Conservation (phyloP, 37 sponge, comb jelly and placozoan species). For the Aplysina aerophoba region DNA sequence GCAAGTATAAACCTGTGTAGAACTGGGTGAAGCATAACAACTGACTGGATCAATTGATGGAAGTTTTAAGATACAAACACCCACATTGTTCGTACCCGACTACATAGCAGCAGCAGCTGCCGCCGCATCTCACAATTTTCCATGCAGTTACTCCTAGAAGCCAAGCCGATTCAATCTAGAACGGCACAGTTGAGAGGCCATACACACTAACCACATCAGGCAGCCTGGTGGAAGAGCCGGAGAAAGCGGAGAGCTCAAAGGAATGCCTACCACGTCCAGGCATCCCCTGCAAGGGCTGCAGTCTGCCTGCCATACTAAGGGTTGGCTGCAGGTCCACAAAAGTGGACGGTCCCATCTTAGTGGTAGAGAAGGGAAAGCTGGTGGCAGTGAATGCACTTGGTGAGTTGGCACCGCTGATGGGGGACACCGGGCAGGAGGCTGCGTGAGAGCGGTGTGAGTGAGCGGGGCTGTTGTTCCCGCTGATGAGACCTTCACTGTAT, state of each 20-base stretch:
- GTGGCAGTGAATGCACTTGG: not conserved
- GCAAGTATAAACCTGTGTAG: too few relatives aligned
- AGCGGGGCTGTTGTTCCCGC: not conserved
- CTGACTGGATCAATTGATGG: too few relatives aligned
- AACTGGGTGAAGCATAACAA: too few relatives aligned
- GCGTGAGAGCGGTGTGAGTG: constrained; percentile 6
- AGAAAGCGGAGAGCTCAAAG: constrained; percentile 1
- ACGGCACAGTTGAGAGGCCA: not conserved
- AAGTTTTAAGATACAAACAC: not conserved
- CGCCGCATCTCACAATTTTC: too few relatives aligned
- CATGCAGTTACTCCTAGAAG: constrained; percentile 19
- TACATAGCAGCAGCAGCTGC: too few relatives aligned
- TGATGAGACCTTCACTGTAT: not conserved
- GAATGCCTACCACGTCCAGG: not conserved
- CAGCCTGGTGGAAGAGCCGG: not conserved
- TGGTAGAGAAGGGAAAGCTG: not conserved
- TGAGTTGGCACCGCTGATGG: not conserved
- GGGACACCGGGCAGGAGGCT: constrained; percentile 28
- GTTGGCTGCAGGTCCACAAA: too few relatives aligned
- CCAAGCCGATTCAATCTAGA: not conserved
- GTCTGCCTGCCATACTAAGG: too few relatives aligned
- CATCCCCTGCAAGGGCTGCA: too few relatives aligned
- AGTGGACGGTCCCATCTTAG: too few relatives aligned
- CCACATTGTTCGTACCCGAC: constrained; percentile 8
- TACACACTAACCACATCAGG: constrained; percentile 33